Evolutionary conservation across 2,797 vertebrate genomes (phyloP).

Genomic region (Acanthornis magna): DNA sequence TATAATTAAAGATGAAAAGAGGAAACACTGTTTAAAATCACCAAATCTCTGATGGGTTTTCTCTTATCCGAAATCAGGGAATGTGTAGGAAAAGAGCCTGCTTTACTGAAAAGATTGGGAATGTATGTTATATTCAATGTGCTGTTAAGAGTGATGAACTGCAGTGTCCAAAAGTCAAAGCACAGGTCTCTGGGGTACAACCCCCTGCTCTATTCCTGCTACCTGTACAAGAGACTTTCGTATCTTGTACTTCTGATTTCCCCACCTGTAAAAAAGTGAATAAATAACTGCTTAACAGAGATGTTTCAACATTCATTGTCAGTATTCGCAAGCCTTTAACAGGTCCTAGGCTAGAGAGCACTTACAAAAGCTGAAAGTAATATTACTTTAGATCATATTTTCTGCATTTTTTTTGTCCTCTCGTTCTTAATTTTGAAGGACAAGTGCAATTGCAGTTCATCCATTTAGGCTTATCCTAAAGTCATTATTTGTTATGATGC

Average conservation of each 20-base stretch:
- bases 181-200: background rate
- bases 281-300: background rate
- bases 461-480: conserved; percentile 60
- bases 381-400: background rate
- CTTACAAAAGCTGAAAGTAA: background rate
- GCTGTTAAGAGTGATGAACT: background rate
- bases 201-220: background rate
- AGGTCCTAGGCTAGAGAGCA: background rate
- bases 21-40: background rate
- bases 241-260: background rate
- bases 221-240: background rate
- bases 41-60: background rate
- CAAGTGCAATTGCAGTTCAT: conserved; percentile 50
- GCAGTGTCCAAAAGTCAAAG: background rate
- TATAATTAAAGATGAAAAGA: background rate
- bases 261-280: background rate
- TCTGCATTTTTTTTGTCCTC: background rate
- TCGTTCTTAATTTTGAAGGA: conserved; percentile 56
- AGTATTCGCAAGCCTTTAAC: background rate
- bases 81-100: background rate
- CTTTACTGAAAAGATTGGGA: background rate
- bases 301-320: background rate
- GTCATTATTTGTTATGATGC: conserved; percentile 64
- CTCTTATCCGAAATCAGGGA: background rate
- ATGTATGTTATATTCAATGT: background rate